Conservation (phyloP, 1,140 invertebrate species). For the Phthorimaea operculella region DNA sequence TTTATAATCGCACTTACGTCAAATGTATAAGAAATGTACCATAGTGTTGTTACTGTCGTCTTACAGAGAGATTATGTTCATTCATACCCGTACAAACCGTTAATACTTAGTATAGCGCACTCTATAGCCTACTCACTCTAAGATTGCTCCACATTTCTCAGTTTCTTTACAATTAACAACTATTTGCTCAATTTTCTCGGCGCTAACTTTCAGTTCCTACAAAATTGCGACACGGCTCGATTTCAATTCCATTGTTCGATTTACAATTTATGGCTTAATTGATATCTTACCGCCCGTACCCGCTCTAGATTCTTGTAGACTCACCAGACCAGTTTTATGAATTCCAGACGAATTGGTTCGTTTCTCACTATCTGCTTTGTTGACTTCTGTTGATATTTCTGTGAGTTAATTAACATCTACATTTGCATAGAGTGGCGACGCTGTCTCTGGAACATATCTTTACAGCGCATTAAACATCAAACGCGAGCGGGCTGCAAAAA, state of each 20-base stretch:
- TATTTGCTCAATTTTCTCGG: slow-evolving; percentile 13
- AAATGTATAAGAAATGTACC: no score
- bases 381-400: background rate
- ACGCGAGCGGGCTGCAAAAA: no score
- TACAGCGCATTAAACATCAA: no score
- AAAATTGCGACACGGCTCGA: slow-evolving; percentile 5
- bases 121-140: no score
- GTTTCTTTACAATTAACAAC: slow-evolving; percentile 20
- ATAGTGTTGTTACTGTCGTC: no score
- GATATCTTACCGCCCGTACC: slow-evolving; percentile 23
- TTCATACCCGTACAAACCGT: no score
- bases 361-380: slow-evolving; percentile 17
- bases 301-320: slow-evolving; percentile 21
- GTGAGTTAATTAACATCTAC: background rate
- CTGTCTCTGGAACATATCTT: background rate
- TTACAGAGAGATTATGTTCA: no score
- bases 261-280: slow-evolving; percentile 28
- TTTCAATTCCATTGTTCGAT: slow-evolving; percentile 13
- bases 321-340: slow-evolving; percentile 31
- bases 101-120: no score
- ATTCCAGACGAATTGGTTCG: slow-evolving; percentile 26
- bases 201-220: slow-evolving; percentile 14
- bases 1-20: no score
- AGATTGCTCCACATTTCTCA: slow-evolving; percentile 28
- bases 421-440: background rate